A percentile compares a stretch with the other conserved stretches of the same genome.
Conservation (phyloP, 2,113 vertebrate species). For the Pteruthius melanotis region DNA sequence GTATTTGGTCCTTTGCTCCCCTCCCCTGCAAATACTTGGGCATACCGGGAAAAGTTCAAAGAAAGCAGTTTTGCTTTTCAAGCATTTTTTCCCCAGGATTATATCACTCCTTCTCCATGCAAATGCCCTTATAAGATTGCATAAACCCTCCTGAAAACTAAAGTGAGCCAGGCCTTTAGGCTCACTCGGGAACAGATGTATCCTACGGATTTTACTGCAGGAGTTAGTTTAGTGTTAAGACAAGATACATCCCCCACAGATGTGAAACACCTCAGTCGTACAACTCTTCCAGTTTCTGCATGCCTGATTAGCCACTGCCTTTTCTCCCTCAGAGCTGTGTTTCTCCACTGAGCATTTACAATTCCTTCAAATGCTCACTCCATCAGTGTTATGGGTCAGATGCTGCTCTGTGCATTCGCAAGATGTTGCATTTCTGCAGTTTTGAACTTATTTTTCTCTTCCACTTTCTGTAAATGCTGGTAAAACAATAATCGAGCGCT, state of each 20-base stretch:
- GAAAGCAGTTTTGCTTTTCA: not conserved
- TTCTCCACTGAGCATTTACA: not conserved
- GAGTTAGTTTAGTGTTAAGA: not conserved
- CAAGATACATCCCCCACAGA: not conserved
- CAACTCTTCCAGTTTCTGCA: not conserved
- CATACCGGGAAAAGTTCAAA: not conserved
- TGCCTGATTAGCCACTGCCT: not conserved
- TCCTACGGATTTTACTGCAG: not conserved
- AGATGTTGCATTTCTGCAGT: not conserved
- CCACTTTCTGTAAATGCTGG: not conserved
- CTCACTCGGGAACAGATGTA: not conserved
- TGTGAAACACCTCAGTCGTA: not conserved
- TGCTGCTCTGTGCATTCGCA: not conserved
- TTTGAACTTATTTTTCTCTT: not conserved
- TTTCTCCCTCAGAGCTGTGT: not conserved
- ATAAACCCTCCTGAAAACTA: not conserved
- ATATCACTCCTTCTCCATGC: not conserved
- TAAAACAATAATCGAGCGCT: not conserved
- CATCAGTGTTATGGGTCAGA: accelerated
- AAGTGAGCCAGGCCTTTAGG: not conserved
- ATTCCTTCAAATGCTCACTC: not conserved
- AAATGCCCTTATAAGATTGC: not conserved
- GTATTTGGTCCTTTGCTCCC: not conserved
- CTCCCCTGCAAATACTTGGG: not conserved
- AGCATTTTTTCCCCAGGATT: not conserved